Conservation (phyloP, 2,113 vertebrate genomes). For the Bufo bufo region DNA sequence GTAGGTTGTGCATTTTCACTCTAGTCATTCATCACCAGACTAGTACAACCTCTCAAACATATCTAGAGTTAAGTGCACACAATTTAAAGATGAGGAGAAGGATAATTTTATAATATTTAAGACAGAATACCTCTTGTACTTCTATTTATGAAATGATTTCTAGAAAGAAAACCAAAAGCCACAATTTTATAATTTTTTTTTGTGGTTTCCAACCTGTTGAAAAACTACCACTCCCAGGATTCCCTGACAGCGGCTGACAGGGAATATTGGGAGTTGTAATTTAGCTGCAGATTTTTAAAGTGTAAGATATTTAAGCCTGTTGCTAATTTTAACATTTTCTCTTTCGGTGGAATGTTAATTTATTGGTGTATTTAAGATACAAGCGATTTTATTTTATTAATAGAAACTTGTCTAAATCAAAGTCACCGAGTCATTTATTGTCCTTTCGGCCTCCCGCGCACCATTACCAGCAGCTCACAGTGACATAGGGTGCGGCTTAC, state of each 20-base stretch:
- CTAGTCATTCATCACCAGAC: neutral
- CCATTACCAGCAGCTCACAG: too few species aligned
- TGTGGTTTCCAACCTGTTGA: neutral
- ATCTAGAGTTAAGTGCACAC: neutral
- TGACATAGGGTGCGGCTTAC: too few species aligned
- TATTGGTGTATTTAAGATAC: constrained; percentile 34
- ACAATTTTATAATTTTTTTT: too few species aligned
- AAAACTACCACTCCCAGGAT: too few species aligned
- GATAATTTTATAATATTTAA: neutral
- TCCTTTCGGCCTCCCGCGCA: neutral
- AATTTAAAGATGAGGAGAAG: neutral
- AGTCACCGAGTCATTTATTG: neutral
- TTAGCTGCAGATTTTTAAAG: neutral
- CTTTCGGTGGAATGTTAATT: constrained; percentile 30
- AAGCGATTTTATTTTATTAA: neutral
- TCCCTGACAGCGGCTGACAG: too few species aligned
- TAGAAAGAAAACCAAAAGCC: neutral
- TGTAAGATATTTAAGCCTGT: neutral
- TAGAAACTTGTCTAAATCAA: neutral
- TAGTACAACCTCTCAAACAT: neutral
- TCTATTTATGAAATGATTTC: constrained; percentile 17
- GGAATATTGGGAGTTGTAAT: neutral
- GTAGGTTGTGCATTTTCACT: too few species aligned
- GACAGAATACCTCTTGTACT: neutral
- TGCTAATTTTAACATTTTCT: neutral